Evolutionary conservation across 2,113 vertebrate genomes (phyloP).

Genomic region (Oxygymnocypris stewartii): DNA sequence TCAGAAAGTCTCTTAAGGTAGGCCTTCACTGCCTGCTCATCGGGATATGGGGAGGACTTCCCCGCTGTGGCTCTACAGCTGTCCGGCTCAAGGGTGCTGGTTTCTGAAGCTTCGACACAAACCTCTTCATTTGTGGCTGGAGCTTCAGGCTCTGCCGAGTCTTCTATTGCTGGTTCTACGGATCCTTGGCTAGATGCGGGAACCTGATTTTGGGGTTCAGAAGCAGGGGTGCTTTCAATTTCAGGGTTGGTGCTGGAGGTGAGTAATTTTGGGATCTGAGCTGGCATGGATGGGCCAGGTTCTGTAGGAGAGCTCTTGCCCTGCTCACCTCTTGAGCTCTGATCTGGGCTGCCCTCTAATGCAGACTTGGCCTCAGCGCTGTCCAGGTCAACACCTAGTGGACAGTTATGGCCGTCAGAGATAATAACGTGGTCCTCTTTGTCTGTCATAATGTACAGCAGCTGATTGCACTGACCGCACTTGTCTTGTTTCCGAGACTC

Average conservation of each 20-base stretch:
- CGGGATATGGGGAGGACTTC: conserved; percentile 70
- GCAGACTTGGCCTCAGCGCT: conserved; percentile 68
- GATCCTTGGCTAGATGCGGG: neutral
- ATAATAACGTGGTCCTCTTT: conserved; percentile 99
- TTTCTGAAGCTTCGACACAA: conserved; percentile 40
- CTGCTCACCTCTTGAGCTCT: neutral
- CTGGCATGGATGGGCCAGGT: conserved; percentile 58
- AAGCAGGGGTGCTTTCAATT: neutral
- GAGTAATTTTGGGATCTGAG: neutral
- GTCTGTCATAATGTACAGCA: conserved; percentile 95
- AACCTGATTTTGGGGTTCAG: conserved; percentile 24
- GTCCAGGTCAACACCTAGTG: conserved; percentile 76
- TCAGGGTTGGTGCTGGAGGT: conserved; percentile 26
- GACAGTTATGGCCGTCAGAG: conserved; percentile 93
- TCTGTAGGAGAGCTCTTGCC: conserved; percentile 69
- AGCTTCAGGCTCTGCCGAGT: conserved; percentile 27
- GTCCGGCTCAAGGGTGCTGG: neutral
- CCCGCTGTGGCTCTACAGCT: conserved; percentile 29
- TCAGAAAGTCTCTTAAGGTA: conserved; percentile 77
- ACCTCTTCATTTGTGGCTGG: conserved; percentile 54
- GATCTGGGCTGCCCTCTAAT: neutral
- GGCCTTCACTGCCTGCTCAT: conserved; percentile 81
- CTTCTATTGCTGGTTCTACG: neutral
- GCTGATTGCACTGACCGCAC: conserved; percentile 91
- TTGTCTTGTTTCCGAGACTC: conserved; percentile 85